phyloP scores from a whole-genome alignment of 2,797 vertebrate species.

The Pachyuromys duprasi region DNA sequence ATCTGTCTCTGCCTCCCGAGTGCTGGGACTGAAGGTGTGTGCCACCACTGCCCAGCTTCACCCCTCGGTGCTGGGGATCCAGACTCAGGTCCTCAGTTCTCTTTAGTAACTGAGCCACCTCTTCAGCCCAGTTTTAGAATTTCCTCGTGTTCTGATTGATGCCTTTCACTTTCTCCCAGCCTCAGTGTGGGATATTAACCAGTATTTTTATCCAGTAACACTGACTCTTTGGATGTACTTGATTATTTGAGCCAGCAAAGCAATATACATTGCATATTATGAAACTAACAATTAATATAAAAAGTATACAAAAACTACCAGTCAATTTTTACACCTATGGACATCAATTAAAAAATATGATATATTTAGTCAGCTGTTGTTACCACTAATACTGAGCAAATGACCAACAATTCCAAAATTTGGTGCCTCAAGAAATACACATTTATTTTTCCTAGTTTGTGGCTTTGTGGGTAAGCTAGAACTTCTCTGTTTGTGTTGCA shows the following conservation, averaged over 20 bases:
- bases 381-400: background rate
- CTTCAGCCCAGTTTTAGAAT: background rate
- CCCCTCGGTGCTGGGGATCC: background rate
- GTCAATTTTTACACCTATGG: conserved; percentile 15
- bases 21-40: too few relatives aligned
- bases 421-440: background rate
- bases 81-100: background rate
- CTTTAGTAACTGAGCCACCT: background rate
- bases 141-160: conserved; percentile 5
- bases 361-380: background rate
- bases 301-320: background rate
- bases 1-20: too few relatives aligned
- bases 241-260: background rate
- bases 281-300: background rate
- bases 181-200: conserved; percentile 14
- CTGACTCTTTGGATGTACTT: background rate
- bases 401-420: background rate
- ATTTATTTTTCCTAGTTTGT: conserved; percentile 19
- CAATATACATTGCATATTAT: background rate
- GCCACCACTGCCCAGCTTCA: too few relatives aligned
- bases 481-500: background rate
- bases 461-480: background rate
- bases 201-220: conserved; percentile 41
- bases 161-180: background rate
- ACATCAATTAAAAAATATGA: background rate